A percentile compares a stretch with the other conserved stretches of the same genome.
Conservation (phyloP, 2,888 invertebrate genomes). For the Cylloceria caligata region DNA sequence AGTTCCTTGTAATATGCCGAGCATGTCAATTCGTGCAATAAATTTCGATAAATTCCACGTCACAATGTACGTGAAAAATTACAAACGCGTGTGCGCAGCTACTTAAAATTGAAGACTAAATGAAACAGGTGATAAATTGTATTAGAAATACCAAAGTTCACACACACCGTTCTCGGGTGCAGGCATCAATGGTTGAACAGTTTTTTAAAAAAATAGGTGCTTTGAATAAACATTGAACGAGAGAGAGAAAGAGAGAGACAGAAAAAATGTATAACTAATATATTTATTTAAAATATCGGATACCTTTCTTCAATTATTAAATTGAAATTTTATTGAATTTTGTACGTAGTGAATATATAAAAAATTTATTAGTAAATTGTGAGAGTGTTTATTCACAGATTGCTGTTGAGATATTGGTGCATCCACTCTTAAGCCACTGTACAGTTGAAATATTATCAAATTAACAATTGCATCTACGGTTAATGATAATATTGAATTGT, state of each 20-base stretch:
- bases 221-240: not conserved
- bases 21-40: not conserved
- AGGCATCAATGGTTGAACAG: not conserved
- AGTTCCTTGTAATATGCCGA: not conserved
- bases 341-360: not conserved
- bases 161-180: not conserved
- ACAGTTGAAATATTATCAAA: not conserved
- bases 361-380: not conserved
- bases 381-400: not conserved
- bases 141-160: not conserved
- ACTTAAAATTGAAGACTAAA: not conserved
- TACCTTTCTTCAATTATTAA: not conserved
- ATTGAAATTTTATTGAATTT: not conserved
- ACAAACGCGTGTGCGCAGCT: not conserved
- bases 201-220: not conserved
- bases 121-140: not conserved
- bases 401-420: not conserved
- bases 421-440: not conserved
- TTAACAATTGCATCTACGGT: not conserved
- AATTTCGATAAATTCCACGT: not conserved
- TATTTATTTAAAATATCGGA: not conserved
- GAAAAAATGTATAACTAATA: not conserved
- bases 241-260: not conserved
- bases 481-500: slow-evolving; percentile 32
- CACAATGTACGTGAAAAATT: too few relatives aligned